Evolutionary conservation across 2,113 vertebrate species (phyloP), one percentile per base, ranked within the genome.

Genomic region (Muscicapa adusta): DNA sequence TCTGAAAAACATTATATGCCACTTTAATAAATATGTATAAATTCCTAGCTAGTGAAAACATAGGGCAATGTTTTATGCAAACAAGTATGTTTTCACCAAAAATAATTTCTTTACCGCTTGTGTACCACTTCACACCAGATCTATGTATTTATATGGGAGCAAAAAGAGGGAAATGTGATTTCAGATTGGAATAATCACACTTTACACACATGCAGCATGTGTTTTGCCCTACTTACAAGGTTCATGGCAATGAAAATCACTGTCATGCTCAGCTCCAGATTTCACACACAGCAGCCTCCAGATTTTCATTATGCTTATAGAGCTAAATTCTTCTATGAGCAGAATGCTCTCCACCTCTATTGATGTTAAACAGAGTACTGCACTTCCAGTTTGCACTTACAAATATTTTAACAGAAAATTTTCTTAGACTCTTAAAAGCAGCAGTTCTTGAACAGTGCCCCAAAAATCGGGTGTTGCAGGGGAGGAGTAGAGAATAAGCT

Each of bases 101-200:
- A 72, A 67, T 45, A 63, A 65, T 63, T 85, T 72, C 20, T 68
- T 81, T 18, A 36, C 38, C 6, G 10, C 19, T 75, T 72, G 11
- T 22, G 14, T 24, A 57, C 34, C 50, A 56, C 23, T 80, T 63
- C 0, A 0, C 23, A 57, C 5, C 4, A 1, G 12, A 56, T 22
- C 14, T 57, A 4, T 24, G 4, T 54, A 61, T 62, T 72, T 62
- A 14, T 29, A 62, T 33, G 18, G 45, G 29, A 54, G 25, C 47
- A 33, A 68, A 62, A 89, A 47, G 50, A 72, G 42, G 28, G 22
- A 68, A 82, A 86, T 47, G 33, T 34, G 26, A 63, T 71, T 71
- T 78, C 62, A 58, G 60, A 42, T 25, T 85, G 71, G 45, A 88
- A 66, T 70, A 90, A 72, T 50, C 54, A 45, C 1, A 10, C 8